Percentiles rank a stretch among this genome's conserved stretches.
phyloP scores from a whole-genome alignment of 35 echinoderm and acorn worm species.

The Apostichopus parvimensis region DNA sequence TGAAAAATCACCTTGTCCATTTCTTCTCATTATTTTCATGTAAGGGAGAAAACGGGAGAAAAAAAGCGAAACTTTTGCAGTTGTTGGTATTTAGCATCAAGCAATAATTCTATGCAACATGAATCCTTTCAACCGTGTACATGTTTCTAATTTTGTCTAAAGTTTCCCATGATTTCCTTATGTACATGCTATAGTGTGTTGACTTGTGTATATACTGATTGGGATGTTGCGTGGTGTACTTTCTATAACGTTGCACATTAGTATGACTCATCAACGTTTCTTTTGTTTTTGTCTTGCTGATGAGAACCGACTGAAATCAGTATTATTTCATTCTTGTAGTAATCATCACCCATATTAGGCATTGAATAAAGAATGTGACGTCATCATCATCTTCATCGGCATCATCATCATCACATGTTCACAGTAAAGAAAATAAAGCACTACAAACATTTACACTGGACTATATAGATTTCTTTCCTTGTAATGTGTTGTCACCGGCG shows the following conservation, averaged over 20 bases:
- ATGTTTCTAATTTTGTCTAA: slow-evolving; percentile 13
- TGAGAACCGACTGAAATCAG: neutral
- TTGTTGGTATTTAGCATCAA: slow-evolving; percentile 14
- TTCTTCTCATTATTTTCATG: neutral
- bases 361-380: neutral
- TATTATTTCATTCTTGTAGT: neutral
- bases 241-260: neutral
- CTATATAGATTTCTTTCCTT: too few relatives aligned
- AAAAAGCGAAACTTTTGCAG: neutral
- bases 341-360: neutral
- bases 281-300: neutral
- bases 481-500: neutral
- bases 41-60: neutral
- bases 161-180: neutral
- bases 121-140: neutral
- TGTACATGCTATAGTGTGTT: too few relatives aligned
- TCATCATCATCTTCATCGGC: neutral
- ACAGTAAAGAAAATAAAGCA: too few relatives aligned
- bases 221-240: too few relatives aligned
- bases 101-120: slow-evolving; percentile 18
- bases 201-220: too few relatives aligned
- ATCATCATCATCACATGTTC: neutral
- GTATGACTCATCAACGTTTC: neutral
- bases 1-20: neutral
- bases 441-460: too few relatives aligned